Evolutionary conservation across 2,113 vertebrate genomes (phyloP).

Genomic region (Ardeotis arabs): DNA sequence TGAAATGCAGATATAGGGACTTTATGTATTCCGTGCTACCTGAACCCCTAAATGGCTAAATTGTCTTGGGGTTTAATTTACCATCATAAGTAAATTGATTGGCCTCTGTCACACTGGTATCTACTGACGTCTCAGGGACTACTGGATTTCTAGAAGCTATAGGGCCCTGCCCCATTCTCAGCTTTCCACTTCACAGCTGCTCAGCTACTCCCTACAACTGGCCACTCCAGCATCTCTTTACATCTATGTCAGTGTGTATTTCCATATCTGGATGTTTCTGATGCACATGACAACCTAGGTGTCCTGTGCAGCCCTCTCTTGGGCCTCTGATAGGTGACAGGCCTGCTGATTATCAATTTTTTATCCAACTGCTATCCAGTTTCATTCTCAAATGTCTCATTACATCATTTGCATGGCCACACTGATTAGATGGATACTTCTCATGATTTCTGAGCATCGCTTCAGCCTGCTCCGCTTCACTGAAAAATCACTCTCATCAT

Average conservation of each 20-base stretch:
- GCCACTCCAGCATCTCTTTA: background rate
- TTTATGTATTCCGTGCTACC: background rate
- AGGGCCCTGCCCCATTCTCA: background rate
- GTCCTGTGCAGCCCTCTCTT: background rate
- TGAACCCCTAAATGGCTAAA: background rate
- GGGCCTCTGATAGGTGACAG: background rate
- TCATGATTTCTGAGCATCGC: background rate
- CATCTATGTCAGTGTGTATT: background rate
- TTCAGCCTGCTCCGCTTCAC: background rate
- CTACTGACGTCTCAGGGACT: background rate
- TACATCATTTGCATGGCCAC: background rate
- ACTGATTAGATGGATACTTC: background rate
- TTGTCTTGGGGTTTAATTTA: background rate
- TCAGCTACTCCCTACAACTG: background rate
- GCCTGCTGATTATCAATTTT: background rate
- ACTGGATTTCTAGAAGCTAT: background rate
- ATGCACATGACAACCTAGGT: background rate
- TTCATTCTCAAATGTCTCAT: constrained; percentile 3
- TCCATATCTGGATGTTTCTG: background rate
- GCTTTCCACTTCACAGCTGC: background rate
- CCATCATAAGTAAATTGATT: accelerated
- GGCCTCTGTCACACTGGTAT: background rate
- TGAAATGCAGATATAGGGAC: background rate
- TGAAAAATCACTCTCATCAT: background rate
- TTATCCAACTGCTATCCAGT: background rate